Conservation (phyloP, 2,113 vertebrate genomes). For the Macheiramphus alcinus region DNA sequence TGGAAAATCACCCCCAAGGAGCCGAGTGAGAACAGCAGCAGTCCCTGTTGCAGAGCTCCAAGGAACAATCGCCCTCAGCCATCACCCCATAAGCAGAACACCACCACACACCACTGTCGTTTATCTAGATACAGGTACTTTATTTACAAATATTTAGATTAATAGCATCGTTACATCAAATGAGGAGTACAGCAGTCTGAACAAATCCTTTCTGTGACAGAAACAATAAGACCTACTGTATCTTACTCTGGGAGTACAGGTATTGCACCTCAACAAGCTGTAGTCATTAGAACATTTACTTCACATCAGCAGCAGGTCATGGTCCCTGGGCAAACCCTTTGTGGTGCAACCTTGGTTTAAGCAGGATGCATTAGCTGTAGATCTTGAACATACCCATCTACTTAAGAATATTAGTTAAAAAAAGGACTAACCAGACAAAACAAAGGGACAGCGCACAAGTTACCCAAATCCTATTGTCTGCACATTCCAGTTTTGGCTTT, state of each 20-base stretch:
- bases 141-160: slow-evolving; percentile 93
- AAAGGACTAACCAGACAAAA: slow-evolving; percentile 67
- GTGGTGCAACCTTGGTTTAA: slow-evolving; percentile 62
- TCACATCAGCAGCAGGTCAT: slow-evolving; percentile 69
- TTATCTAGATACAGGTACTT: slow-evolving; percentile 89
- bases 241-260: slow-evolving; percentile 56
- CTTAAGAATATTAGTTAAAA: slow-evolving; percentile 55
- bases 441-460: slow-evolving; percentile 72
- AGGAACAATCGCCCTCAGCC: background rate
- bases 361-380: slow-evolving; percentile 62
- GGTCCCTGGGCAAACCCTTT: slow-evolving; percentile 77
- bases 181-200: slow-evolving; percentile 82
- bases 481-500: slow-evolving; percentile 84
- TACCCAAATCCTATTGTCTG: slow-evolving; percentile 72
- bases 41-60: too few relatives aligned
- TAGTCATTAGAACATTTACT: slow-evolving; percentile 30
- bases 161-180: slow-evolving; percentile 88
- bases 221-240: slow-evolving; percentile 76
- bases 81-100: background rate
- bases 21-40: background rate
- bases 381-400: slow-evolving; percentile 59
- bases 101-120: background rate
- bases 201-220: slow-evolving; percentile 76
- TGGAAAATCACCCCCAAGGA: too few relatives aligned
- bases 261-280: slow-evolving; percentile 67